phyloP scores from a whole-genome alignment of 2,888 invertebrate species.

The Byasa hedistus region DNA sequence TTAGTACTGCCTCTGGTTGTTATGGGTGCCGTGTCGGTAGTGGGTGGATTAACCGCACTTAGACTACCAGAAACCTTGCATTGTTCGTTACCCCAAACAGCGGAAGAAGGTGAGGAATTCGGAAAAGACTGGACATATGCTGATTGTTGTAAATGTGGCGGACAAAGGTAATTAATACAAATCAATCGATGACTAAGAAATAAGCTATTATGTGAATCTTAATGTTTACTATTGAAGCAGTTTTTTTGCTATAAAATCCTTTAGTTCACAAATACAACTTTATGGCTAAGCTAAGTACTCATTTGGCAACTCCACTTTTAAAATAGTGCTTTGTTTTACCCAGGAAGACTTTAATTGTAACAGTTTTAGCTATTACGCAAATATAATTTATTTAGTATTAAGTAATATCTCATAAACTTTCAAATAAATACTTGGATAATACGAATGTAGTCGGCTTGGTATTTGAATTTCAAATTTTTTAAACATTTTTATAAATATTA shows the following conservation, averaged over 20 bases:
- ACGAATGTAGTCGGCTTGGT: not conserved
- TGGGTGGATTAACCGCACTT: slow-evolving; percentile 89
- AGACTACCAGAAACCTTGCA: slow-evolving; percentile 92
- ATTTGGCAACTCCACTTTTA: too few relatives aligned
- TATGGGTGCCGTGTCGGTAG: slow-evolving; percentile 89
- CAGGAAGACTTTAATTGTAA: too few relatives aligned
- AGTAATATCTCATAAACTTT: too few relatives aligned
- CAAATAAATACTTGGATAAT: not conserved
- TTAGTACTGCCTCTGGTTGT: slow-evolving; percentile 90
- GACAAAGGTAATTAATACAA: slow-evolving; percentile 77
- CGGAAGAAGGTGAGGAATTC: slow-evolving; percentile 93
- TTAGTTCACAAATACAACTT: too few relatives aligned
- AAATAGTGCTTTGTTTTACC: too few relatives aligned
- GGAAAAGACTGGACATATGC: slow-evolving; percentile 89
- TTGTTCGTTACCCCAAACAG: slow-evolving; percentile 89
- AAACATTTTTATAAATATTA: not conserved
- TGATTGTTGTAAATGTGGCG: slow-evolving; percentile 87
- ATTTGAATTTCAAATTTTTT: not conserved
- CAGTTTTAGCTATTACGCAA: too few relatives aligned
- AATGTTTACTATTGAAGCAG: not conserved
- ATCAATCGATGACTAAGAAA: not conserved
- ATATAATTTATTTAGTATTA: too few relatives aligned
- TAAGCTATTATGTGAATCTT: not conserved
- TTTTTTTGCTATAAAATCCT: too few relatives aligned
- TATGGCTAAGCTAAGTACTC: too few relatives aligned